Base-by-base conservation (phyloP, 1,140 invertebrate species). In the Anastatus disparis region DNA sequence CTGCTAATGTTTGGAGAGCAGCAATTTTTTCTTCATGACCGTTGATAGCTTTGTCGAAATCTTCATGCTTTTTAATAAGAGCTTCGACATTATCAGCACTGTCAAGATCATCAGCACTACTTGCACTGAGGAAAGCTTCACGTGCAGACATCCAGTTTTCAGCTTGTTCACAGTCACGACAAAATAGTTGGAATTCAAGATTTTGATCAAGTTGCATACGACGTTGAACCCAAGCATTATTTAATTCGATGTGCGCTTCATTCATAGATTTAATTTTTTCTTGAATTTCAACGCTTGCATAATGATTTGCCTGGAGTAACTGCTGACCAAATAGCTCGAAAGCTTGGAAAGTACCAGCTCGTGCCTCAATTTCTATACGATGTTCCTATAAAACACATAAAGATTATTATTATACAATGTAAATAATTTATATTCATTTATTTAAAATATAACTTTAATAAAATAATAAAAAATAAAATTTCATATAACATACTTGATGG, bases 31-130 rank as follows among this genome's bases (percentile, higher is more conserved):
- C 97, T 85, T 99, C 97, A 89, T 94, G 95, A 3, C 95, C 95
- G 82, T 96, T 97, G 79, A 99, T 99, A n/a, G 98, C 98, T 85
- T 99, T 98, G 82, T 99, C 97, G 81, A 99, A 99, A 88, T 99
- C 98, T 87, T 99, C 98, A 85, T 99, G 98, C 84, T 99, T 99
- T 88, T 99, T 99, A 78, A 99, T 99, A 12, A 99, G 85, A 20
- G 96, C 95, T 83, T 99, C 97, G 26, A 99, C 97, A 84, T 98
- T 98, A 81, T 98, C 96, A 15, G 92, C 93, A 26, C 93, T 93
- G 82, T 96, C 95, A 38, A 95, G 94, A 72, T 93, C 91, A 78
- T 96, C 95, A 1, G 93, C 91, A 3, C 59, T 44, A 13, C 62
- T 65, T 2, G 94, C 93, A 73, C 91, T 91, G 3, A 99, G 87